Percentiles rank a stretch among this genome's conserved stretches.
Conservation (phyloP, 2,797 vertebrate species). For the Phaenicophaeus curvirostris region DNA sequence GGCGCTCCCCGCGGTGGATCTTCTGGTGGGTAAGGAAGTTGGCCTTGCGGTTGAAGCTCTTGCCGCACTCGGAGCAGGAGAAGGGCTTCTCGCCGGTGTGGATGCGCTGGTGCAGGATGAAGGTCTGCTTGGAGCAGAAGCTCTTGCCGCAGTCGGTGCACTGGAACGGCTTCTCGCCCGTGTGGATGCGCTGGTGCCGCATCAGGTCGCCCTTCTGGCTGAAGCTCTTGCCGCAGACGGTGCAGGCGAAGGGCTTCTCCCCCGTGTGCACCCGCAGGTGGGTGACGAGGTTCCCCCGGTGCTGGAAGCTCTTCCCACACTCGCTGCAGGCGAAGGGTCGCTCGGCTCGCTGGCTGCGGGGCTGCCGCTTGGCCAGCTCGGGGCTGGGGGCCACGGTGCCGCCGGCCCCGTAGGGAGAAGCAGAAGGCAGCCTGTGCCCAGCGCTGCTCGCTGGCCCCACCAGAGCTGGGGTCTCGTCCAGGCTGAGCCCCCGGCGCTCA, state of each 20-base stretch:
- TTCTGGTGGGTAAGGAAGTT: constrained; percentile 51
- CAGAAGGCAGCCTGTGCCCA: too few relatives aligned
- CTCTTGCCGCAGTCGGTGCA: constrained; percentile 36
- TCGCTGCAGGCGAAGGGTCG: constrained; percentile 5
- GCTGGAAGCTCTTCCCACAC: constrained; percentile 50
- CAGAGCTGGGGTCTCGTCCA: too few relatives aligned
- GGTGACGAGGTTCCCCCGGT: constrained; percentile 32
- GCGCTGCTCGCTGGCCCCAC: too few relatives aligned
- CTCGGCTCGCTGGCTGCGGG: background rate
- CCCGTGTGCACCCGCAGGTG: constrained; percentile 63
- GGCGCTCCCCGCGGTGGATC: constrained; percentile 51
- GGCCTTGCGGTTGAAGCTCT: constrained; percentile 86
- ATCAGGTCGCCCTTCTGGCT: constrained; percentile 53
- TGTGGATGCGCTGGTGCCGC: constrained; percentile 42
- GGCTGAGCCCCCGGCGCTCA: too few relatives aligned
- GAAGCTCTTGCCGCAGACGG: constrained; percentile 41
- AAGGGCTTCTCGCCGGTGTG: constrained; percentile 61
- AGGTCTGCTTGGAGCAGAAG: constrained; percentile 51
- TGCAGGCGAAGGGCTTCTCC: constrained; percentile 18
- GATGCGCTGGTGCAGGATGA: constrained; percentile 39
- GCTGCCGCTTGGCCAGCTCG: accelerated
- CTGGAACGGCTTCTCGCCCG: constrained; percentile 28
- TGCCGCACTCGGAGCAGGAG: constrained; percentile 81
- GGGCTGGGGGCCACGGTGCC: background rate
- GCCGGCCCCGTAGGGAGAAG: too few relatives aligned